Percentiles rank a stretch among this genome's conserved stretches.
These are phyloP conservation scores for Octopus sinensis DNA, from an alignment of 1,140 invertebrate genomes.

Conservation along the genomic window DNA sequence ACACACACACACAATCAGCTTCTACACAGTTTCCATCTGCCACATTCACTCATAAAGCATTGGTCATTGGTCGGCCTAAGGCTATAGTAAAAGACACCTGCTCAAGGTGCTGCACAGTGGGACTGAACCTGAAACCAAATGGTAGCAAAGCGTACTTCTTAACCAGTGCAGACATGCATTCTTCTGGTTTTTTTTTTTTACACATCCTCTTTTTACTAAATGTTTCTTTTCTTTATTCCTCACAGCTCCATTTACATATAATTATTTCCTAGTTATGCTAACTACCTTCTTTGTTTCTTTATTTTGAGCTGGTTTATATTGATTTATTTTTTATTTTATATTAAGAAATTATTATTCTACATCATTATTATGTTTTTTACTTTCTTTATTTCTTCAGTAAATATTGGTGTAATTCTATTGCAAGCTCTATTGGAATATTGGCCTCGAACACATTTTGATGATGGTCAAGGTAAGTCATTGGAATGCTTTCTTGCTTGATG, in stretches of 20 bases:
- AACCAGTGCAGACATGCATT: background rate
- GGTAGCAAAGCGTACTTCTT: too few species aligned
- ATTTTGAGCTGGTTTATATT: background rate
- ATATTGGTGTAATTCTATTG: slow-evolving; percentile 90
- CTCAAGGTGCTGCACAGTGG: too few species aligned
- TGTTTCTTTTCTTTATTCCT: too few species aligned
- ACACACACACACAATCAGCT: too few species aligned
- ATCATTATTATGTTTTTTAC: background rate
- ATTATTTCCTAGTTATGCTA: too few species aligned
- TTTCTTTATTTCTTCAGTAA: slow-evolving; percentile 65
- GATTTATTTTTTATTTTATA: background rate
- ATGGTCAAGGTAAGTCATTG: slow-evolving; percentile 36
- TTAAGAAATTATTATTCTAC: background rate
- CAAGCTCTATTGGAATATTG: slow-evolving; percentile 95
- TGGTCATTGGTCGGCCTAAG: too few species aligned
- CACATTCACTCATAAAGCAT: too few species aligned
- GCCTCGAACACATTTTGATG: slow-evolving; percentile 64
- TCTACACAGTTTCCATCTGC: too few species aligned
- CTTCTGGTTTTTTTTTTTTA: background rate
- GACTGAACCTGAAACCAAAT: too few species aligned
- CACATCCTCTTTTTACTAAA: background rate
- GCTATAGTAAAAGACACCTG: too few species aligned
- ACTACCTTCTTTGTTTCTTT: background rate
- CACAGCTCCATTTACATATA: too few species aligned
- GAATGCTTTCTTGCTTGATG: too few species aligned